Base-by-base conservation (phyloP, 2,113 vertebrate species). In the Pyrgilauda ruficollis region DNA sequence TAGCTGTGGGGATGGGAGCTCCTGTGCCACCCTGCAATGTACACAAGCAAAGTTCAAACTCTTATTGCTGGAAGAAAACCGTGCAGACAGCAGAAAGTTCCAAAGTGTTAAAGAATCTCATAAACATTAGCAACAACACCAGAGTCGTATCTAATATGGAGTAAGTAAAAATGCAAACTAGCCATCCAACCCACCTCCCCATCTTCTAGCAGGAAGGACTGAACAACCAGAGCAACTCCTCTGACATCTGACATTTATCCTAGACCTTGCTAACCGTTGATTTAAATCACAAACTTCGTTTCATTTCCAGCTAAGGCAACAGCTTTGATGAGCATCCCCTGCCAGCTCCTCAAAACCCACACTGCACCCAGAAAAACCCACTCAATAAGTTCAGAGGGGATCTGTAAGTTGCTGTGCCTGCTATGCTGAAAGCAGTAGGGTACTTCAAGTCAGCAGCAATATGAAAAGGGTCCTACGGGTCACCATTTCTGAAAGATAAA, bases 401-500 rank as follows among this genome's bases (percentile, higher is more conserved):
- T 47, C 72, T 20, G 4, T 55, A 62, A 84, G 61, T 21, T 93
- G 59, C 76, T 89, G 37, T 47, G 58, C 43, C 50, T 55, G 76
- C 68, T 80, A 33, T 4, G 16, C 68, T 81, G 64, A 77, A 94
- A 84, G 68, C 62, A 83, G 63, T 6, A 70, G 41, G 75, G 53
- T 79, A 61, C 58, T 93, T 90, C 20, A 76, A 91, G 35, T 43
- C 1, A 0, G 64, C 35, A 92, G 55, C 43, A 84, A 53, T 59
- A 77, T 13, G 50, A 80, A 68, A 90, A 90, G 17, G 44, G 76
- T 89, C 66, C 70, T 62, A 31, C 4, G 24, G 90, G 82, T 93
- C 92, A 95, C 55, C 22, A 19, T 73, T 85, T 85, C 82, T 79
- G 52, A 91, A 85, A 93, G 85, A 82, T 74, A 88, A 84, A 89